Evolutionary conservation across 2,797 vertebrate species (phyloP).

Genomic region (Tauraco hartlaubi): DNA sequence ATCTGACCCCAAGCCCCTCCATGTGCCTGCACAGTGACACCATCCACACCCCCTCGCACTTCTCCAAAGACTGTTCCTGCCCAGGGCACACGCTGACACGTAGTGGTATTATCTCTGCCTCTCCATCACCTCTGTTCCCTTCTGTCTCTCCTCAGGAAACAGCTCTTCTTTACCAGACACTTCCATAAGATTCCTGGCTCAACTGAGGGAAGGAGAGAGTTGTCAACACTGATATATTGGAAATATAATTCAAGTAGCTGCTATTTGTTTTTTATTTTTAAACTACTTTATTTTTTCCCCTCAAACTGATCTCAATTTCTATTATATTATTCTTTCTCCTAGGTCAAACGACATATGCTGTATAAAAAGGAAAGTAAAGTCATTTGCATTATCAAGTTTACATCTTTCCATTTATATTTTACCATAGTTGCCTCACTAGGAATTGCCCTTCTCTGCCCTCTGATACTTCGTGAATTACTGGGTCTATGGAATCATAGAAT

Average conservation of each 20-base stretch:
- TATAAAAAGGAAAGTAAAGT: constrained; percentile 70
- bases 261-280: constrained; percentile 76
- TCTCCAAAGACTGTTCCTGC: not conserved
- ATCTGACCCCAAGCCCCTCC: not conserved
- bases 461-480: constrained; percentile 2
- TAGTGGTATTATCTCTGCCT: not conserved
- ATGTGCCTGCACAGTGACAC: rapidly evolving
- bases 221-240: constrained; percentile 65
- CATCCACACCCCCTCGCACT: rapidly evolving
- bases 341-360: constrained; percentile 77
- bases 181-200: constrained; percentile 41
- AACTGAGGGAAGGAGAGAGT: constrained; percentile 22
- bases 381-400: constrained; percentile 67
- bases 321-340: constrained; percentile 70
- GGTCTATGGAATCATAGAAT: not conserved
- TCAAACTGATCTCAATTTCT: constrained; percentile 70
- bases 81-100: not conserved
- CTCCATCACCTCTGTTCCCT: not conserved
- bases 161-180: constrained; percentile 14
- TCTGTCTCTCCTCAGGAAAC: not conserved
- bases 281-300: constrained; percentile 46
- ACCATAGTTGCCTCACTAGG: not conserved
- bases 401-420: constrained; percentile 49
- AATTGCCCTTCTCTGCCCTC: constrained; percentile 1
- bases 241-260: constrained; percentile 75